Evolutionary conservation across 2,113 vertebrate species (phyloP).

Genomic region (Pteruthius melanotis): DNA sequence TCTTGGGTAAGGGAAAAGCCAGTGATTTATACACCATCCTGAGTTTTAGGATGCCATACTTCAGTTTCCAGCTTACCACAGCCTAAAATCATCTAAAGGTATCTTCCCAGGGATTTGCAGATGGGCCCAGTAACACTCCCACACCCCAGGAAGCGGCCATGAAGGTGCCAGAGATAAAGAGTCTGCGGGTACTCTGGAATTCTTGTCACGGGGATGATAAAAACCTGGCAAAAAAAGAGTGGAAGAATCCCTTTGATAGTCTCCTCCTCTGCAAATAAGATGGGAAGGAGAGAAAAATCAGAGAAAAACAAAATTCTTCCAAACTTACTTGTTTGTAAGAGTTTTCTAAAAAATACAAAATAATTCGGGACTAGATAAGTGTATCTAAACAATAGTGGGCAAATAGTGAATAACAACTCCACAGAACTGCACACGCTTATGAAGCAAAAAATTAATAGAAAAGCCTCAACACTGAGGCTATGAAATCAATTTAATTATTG

Average conservation of each 20-base stretch:
- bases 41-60: neutral
- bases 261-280: neutral
- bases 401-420: neutral
- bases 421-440: neutral
- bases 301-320: neutral
- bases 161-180: neutral
- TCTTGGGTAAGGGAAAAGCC: neutral
- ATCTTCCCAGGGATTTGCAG: neutral
- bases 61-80: neutral
- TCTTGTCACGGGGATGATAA: neutral
- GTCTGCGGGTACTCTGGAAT: neutral
- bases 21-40: neutral
- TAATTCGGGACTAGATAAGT: accelerated
- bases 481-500: neutral
- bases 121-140: neutral
- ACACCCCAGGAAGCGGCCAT: neutral
- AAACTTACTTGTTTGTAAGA: neutral
- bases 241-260: neutral
- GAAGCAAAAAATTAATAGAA: neutral
- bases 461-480: accelerated
- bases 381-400: accelerated
- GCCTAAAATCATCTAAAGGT: neutral
- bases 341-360: neutral
- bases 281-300: neutral
- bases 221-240: neutral